Conservation (phyloP, 2,113 vertebrate species). For the Isichthys henryi region DNA sequence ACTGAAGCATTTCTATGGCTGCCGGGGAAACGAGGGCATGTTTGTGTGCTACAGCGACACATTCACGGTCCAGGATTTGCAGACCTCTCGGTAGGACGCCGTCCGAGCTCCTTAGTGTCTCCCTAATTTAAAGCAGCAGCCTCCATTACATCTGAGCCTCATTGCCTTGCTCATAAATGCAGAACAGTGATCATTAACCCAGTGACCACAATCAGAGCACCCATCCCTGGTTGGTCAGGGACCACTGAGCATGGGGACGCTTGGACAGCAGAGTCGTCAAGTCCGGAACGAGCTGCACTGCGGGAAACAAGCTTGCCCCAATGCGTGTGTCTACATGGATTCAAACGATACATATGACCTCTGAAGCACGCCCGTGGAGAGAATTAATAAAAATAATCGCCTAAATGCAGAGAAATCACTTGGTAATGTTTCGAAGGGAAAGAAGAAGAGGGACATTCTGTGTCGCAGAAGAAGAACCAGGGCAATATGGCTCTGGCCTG, state of each 20-base stretch:
- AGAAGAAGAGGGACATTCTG: background rate
- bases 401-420: background rate
- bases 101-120: background rate
- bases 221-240: slow-evolving; percentile 37
- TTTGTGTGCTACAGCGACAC: background rate
- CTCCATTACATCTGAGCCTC: background rate
- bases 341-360: background rate
- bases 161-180: slow-evolving; percentile 9
- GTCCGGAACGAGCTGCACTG: background rate
- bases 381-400: background rate
- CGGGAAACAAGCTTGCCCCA: slow-evolving; percentile 14
- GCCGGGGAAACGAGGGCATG: background rate
- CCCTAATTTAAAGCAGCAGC: background rate
- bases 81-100: background rate
- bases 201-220: background rate
- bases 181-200: slow-evolving; percentile 26
- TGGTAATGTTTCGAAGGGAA: background rate
- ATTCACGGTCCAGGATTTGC: background rate
- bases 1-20: background rate
- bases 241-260: slow-evolving; percentile 32
- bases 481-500: background rate
- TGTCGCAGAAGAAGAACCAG: background rate
- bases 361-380: background rate
- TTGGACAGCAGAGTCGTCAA: background rate
- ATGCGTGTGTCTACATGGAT: background rate